A percentile compares a stretch with the other conserved stretches of the same genome.
These are phyloP conservation scores for Aythya baeri DNA, from an alignment of 2,113 vertebrate species.

Conservation along the genomic window DNA sequence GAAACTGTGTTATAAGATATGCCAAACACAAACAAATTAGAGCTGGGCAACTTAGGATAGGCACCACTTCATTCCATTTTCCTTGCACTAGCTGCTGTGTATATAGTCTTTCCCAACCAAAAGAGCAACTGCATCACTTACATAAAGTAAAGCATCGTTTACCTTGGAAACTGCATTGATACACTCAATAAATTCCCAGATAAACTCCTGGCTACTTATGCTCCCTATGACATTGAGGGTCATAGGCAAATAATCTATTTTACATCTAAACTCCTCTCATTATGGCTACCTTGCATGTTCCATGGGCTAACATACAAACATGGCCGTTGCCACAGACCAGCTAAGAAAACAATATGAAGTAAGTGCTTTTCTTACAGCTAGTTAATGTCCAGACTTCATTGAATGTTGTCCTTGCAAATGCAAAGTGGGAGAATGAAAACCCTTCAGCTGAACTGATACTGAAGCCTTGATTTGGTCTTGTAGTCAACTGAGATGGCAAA, in stretches of 20 bases:
- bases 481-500: not conserved
- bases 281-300: not conserved
- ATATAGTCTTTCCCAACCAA: not conserved
- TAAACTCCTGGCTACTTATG: not conserved
- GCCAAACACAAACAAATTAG: not conserved
- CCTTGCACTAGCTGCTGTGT: not conserved
- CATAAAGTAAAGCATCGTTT: not conserved
- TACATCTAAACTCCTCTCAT: not conserved
- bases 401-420: not conserved
- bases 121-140: not conserved
- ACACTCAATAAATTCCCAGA: not conserved
- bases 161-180: not conserved
- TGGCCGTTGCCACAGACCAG: not conserved
- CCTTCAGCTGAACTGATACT: not conserved
- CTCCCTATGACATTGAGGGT: not conserved
- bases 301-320: not conserved
- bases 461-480: not conserved
- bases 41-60: not conserved
- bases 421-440: not conserved
- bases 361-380: not conserved
- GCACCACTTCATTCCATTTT: not conserved
- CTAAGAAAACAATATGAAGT: not conserved
- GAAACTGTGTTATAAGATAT: fast-evolving
- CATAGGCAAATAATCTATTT: not conserved
- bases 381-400: not conserved